phyloP scores from a whole-genome alignment of 1,140 invertebrate species.

The Zophobas morio region DNA sequence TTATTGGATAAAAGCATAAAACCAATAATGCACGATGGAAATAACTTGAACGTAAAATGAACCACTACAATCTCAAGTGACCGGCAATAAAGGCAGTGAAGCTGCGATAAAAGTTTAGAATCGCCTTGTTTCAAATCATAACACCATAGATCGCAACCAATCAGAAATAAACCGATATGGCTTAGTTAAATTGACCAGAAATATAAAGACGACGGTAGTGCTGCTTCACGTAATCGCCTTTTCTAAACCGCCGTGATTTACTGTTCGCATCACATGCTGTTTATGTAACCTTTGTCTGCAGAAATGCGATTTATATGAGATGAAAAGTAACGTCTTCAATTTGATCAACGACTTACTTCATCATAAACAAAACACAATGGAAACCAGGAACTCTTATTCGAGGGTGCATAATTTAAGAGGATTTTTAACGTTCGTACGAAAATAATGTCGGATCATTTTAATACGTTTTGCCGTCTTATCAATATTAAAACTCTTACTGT shows the following conservation, averaged over 20 bases:
- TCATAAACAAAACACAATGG: slow-evolving; percentile 30
- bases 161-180: slow-evolving; percentile 53
- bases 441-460: slow-evolving; percentile 24
- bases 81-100: slow-evolving; percentile 46
- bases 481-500: slow-evolving; percentile 26
- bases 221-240: slow-evolving; percentile 42
- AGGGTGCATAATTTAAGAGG: slow-evolving; percentile 32
- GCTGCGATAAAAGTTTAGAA: slow-evolving; percentile 52
- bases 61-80: slow-evolving; percentile 31
- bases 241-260: slow-evolving; percentile 44
- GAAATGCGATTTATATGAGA: slow-evolving; percentile 45
- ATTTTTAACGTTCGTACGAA: slow-evolving; percentile 16
- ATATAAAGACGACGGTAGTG: slow-evolving; percentile 48
- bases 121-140: slow-evolving; percentile 50
- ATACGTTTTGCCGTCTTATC: slow-evolving; percentile 34
- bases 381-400: not conserved
- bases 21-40: slow-evolving; percentile 41
- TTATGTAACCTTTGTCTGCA: slow-evolving; percentile 47
- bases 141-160: slow-evolving; percentile 50
- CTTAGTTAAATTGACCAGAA: slow-evolving; percentile 54
- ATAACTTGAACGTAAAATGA: slow-evolving; percentile 42
- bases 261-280: slow-evolving; percentile 39
- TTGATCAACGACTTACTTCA: slow-evolving; percentile 42
- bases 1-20: slow-evolving; percentile 10
- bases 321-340: slow-evolving; percentile 38